Base-by-base conservation (phyloP, 2,113 vertebrate genomes). In the Labeo rohita region DNA sequence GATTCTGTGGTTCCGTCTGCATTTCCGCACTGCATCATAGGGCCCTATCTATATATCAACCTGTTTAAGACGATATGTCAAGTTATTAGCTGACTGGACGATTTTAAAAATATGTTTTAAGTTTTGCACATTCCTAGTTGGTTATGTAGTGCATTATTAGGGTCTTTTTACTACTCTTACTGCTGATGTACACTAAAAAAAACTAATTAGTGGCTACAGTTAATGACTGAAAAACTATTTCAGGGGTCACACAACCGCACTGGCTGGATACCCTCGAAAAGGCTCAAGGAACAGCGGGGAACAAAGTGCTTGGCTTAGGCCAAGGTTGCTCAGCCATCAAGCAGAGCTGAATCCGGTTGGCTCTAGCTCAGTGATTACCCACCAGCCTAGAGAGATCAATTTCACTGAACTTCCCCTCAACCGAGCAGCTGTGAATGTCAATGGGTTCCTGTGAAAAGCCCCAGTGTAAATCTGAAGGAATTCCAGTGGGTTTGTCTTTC, bases 371-470 rank as follows among this genome's bases (percentile, higher is more conserved):
- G 80, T 11, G 47, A 80, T 45, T 80, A 83, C 81, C 45, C 77
- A 81, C 39, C 56, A 65, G 77, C 47, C 76, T 70, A 61, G 81
- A 84, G 77, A 63, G 81, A 84, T 86, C 81, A 80, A 72, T 75
- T 59, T 84, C 76, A 80, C 77, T 84, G 82, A 66, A 84, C 39
- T 52, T 59, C 6, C 63, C 49, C 43, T 78, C 59, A 76, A 34
- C 59, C 47, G 18, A 85, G 75, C 45, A 49, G 50, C 80, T 88
- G 88, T 89, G 85, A 89, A 86, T 89, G 88, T 89, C 88, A 89
- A 23, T 59, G 81, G 80, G 65, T 83, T 84, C 80, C 18, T 23
- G 36, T 70, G 9, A 49, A 81, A 76, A 28, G 39, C 50, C 66
- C 23, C 1, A 18, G 63, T 56, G 50, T 49, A 66, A 84, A 83